Evolutionary conservation across 2,113 vertebrate species (phyloP), one percentile per base, ranked within the genome.

Genomic region (Albula glossodonta): DNA sequence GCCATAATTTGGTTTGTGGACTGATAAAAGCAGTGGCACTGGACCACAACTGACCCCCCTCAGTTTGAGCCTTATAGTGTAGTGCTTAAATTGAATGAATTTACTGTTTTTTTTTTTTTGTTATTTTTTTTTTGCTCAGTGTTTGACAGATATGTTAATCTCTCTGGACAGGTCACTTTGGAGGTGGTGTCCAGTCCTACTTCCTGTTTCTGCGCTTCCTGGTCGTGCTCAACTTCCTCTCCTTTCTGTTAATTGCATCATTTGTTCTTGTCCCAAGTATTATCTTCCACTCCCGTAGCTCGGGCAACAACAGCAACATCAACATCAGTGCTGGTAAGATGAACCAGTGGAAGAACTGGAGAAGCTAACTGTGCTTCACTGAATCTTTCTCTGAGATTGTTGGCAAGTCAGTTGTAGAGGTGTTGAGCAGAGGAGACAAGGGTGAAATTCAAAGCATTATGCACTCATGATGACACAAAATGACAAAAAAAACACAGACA

Each of bases 121-220:
- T 12, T 74, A n/a, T 56, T 13, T 13, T 48, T 5, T n/a, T 17
- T 79, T 50, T 53, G 2, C 19, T 82, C 49, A 66, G 70, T 78
- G 57, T 6, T 53, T 83, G 25, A 9, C 4, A 0, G 51, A 17
- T 50, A 0, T 41, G 10, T 86, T 31, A 81, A 74, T 57, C 60
- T 86, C 10, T 81, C 12, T 84, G 80, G n/a, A 48, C 89, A 98
- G 97, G 97, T 2, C 95, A 97, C 87, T 98, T 97, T 74, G 97
- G 97, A 13, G 95, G 95, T 0, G 97, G 97, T 9, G 97, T 97
- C 12, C 90, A 94, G 87, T 96, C 96, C 57, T 98, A 97, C 89
- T 98, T 98, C 88, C 84, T 94, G 31, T 96, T 97, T 84, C 92
- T 97, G 83, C 92, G 96, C 3, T 98, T 98, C 90, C 91, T 98